phyloP scores from a whole-genome alignment of 2,888 invertebrate genomes.

The Lamellibrachia columna region DNA sequence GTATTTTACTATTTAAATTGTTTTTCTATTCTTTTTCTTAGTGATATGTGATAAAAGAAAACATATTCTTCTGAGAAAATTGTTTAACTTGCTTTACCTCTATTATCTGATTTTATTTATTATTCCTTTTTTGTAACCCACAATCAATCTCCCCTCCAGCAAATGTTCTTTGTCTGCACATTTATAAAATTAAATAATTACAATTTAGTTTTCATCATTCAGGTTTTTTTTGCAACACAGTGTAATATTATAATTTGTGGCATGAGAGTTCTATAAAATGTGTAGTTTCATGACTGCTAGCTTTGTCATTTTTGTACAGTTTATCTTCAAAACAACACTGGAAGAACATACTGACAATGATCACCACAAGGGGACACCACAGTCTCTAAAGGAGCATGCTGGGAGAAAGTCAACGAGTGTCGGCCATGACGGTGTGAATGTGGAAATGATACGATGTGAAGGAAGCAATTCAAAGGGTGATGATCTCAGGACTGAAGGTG shows the following conservation, averaged over 20 bases:
- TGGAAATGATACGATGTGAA: not conserved
- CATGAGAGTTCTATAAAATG: not conserved
- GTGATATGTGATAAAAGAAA: too few relatives aligned
- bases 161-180: too few relatives aligned
- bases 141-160: too few relatives aligned
- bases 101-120: too few relatives aligned
- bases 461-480: not conserved
- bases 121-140: too few relatives aligned
- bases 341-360: not conserved
- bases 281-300: not conserved
- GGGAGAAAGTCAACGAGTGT: not conserved
- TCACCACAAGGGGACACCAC: not conserved
- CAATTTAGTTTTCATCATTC: not conserved
- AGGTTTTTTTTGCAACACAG: not conserved
- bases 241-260: not conserved
- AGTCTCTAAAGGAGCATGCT: not conserved
- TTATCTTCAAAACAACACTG: not conserved
- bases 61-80: too few relatives aligned
- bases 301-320: not conserved
- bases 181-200: not conserved
- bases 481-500: not conserved
- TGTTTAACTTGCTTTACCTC: too few relatives aligned
- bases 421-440: not conserved
- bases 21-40: too few relatives aligned
- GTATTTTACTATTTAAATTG: too few relatives aligned